Conservation (phyloP, 2,113 vertebrate species). For the Opisthocomus hoazin region DNA sequence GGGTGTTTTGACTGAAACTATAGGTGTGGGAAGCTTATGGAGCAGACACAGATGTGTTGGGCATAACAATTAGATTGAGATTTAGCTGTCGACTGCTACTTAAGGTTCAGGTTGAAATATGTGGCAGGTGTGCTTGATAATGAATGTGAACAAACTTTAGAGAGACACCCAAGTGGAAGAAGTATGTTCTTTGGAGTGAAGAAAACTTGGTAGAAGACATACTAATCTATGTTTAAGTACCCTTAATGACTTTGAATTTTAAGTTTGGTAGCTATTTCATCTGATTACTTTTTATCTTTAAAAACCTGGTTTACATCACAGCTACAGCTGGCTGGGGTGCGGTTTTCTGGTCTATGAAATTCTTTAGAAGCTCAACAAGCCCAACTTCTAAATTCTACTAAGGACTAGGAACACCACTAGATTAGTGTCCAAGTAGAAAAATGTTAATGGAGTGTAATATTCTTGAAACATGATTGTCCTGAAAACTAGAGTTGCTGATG, state of each 20-base stretch:
- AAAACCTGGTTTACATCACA: neutral
- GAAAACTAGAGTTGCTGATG: neutral
- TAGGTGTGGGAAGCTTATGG: neutral
- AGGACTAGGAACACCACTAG: neutral
- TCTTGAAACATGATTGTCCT: neutral
- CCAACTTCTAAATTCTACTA: neutral
- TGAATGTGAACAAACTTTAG: neutral
- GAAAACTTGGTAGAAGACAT: neutral
- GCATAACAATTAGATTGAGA: neutral
- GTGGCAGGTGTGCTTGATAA: neutral
- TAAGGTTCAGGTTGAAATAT: neutral
- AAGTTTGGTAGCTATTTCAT: neutral
- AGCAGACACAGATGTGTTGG: neutral
- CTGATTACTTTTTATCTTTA: neutral
- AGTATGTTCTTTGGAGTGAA: neutral
- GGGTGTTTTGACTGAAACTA: neutral
- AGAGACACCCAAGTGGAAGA: neutral
- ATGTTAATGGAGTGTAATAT: neutral
- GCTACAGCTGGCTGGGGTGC: neutral
- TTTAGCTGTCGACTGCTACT: neutral
- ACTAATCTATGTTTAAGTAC: neutral
- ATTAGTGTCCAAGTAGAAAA: neutral
- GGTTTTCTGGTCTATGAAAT: neutral
- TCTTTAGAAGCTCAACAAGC: neutral
- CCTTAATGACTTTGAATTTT: neutral